Evolutionary conservation across 2,113 vertebrate genomes (phyloP).

Genomic region (Grantiella picta): DNA sequence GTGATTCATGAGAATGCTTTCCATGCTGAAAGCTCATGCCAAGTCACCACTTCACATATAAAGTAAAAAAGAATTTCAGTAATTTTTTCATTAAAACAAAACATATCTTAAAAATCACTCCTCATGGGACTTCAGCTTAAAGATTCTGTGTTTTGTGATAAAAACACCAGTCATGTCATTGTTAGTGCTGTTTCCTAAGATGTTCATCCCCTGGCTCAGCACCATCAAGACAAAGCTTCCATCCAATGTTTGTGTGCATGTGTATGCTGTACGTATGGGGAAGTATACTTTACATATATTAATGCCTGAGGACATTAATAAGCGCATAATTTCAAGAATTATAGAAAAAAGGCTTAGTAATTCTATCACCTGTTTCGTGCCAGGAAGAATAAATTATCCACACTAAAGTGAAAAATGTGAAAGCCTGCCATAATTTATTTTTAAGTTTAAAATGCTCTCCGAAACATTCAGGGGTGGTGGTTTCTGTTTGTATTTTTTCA

Average conservation of each 20-base stretch:
- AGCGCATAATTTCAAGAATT: not conserved
- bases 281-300: not conserved
- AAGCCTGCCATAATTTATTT: not conserved
- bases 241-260: not conserved
- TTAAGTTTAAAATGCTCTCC: not conserved
- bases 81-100: not conserved
- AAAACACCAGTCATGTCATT: not conserved
- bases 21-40: not conserved
- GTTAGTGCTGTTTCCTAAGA: not conserved
- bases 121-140: not conserved
- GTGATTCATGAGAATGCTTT: not conserved
- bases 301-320: not conserved
- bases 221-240: not conserved
- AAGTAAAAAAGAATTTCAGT: not conserved
- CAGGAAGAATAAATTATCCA: not conserved
- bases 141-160: not conserved
- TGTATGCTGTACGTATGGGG: not conserved
- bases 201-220: not conserved
- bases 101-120: not conserved
- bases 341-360: not conserved
- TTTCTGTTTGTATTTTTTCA: not conserved
- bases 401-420: not conserved
- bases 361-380: not conserved
- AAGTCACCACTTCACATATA: not conserved
- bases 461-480: rapidly evolving